These are phyloP conservation scores for Pammene fasciana DNA, from an alignment of 2,888 invertebrate genomes.

Conservation along the genomic window DNA sequence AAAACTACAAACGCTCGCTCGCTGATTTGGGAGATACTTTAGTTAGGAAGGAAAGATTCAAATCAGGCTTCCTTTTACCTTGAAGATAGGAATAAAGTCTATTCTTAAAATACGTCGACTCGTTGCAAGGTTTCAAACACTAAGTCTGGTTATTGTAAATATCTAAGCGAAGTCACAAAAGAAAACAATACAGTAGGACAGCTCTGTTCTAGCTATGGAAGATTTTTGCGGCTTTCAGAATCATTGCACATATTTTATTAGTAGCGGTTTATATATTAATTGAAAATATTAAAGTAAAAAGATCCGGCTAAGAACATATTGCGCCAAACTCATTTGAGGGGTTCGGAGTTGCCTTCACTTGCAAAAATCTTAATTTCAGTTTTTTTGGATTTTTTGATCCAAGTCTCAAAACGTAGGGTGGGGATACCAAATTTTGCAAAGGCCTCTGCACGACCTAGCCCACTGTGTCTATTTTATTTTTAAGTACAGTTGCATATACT, in stretches of 20 bases:
- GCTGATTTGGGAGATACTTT: not conserved
- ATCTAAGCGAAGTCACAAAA: not conserved
- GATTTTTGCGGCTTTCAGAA: no score
- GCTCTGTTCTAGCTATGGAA: not conserved
- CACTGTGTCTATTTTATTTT: not conserved
- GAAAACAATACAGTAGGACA: not conserved
- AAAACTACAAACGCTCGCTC: no score
- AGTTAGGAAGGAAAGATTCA: not conserved
- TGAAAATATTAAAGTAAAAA: no score
- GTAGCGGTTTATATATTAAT: no score
- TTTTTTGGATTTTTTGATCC: not conserved
- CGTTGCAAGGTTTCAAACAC: not conserved
- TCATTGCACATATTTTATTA: no score
- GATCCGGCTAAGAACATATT: no score
- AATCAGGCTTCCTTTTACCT: conserved; percentile 18
- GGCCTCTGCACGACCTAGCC: not conserved
- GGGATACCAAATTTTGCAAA: not conserved
- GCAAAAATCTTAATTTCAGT: no score
- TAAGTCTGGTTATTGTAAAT: not conserved
- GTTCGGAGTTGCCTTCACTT: no score
- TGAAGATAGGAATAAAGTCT: conserved; percentile 11
- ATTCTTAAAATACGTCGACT: not conserved
- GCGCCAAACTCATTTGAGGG: no score
- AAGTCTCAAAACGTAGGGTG: no score
- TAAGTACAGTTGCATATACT: no score